These are phyloP conservation scores for Stomatorhinus ivindoensis DNA, from an alignment of 2,113 vertebrate genomes.

Conservation along the genomic window DNA sequence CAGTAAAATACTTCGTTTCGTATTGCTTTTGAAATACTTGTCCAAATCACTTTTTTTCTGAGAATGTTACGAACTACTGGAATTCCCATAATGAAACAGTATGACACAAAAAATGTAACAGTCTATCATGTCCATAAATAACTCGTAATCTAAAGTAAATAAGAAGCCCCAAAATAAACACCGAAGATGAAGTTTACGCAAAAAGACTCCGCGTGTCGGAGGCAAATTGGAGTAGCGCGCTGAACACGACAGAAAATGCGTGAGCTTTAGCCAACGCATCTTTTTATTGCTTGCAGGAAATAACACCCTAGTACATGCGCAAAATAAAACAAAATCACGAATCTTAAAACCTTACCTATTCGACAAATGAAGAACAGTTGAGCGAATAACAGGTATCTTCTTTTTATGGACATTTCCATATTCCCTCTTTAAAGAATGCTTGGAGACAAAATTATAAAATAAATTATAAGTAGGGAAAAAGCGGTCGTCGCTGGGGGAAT, in stretches of 20 bases:
- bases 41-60: neutral
- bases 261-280: neutral
- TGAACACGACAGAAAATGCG: neutral
- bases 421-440: conserved; percentile 24
- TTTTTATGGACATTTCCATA: conserved; percentile 61
- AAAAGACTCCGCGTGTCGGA: neutral
- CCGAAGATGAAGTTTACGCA: neutral
- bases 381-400: conserved; percentile 55
- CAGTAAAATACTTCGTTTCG: neutral
- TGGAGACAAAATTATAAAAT: conserved; percentile 16
- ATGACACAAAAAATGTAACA: neutral
- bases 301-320: neutral
- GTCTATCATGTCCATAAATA: neutral
- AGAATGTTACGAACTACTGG: neutral
- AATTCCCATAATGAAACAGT: neutral
- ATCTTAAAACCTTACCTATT: conserved; percentile 63
- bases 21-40: neutral
- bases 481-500: neutral
- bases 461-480: neutral
- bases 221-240: neutral
- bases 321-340: neutral
- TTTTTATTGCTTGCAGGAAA: neutral
- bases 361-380: conserved; percentile 65
- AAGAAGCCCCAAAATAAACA: neutral
- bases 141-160: neutral